Percentiles rank a stretch among this genome's conserved stretches.
Evolutionary conservation across 1,140 invertebrate species (phyloP).

Genomic region (Zaprionus davidi): DNA sequence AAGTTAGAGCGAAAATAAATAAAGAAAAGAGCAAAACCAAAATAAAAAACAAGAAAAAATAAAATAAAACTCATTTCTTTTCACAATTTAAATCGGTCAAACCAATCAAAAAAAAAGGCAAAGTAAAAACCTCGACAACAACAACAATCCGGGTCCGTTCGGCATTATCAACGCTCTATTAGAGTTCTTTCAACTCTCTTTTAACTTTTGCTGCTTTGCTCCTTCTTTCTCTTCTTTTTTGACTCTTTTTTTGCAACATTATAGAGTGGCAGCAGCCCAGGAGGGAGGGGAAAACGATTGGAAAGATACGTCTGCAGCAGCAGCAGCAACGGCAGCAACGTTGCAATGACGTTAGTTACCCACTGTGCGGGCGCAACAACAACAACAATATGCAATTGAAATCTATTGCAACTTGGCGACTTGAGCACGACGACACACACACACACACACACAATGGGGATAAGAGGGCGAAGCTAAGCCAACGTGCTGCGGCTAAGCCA

Average conservation of each 20-base stretch:
- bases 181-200: constrained; percentile 48
- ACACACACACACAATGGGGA: constrained; percentile 30
- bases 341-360: background rate
- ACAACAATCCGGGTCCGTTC: constrained; percentile 23
- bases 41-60: constrained; percentile 20
- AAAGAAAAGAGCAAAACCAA: constrained; percentile 26
- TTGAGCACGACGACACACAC: constrained; percentile 55
- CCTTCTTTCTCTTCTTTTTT: background rate
- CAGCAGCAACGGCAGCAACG: background rate
- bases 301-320: constrained; percentile 20
- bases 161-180: constrained; percentile 49
- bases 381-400: constrained; percentile 46
- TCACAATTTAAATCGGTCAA: constrained; percentile 81
- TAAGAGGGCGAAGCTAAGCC: constrained; percentile 14
- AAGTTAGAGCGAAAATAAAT: constrained; percentile 25
- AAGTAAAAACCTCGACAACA: constrained; percentile 38
- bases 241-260: constrained; percentile 32
- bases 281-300: constrained; percentile 2
- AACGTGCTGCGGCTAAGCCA: constrained; percentile 7
- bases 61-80: constrained; percentile 71
- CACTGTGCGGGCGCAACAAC: constrained; percentile 21
- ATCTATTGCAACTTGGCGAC: constrained; percentile 54
- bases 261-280: constrained; percentile 16
- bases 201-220: constrained; percentile 15
- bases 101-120: constrained; percentile 73